These are phyloP conservation scores for Prorops nasuta DNA, from an alignment of 1,140 invertebrate genomes.

Conservation along the genomic window DNA sequence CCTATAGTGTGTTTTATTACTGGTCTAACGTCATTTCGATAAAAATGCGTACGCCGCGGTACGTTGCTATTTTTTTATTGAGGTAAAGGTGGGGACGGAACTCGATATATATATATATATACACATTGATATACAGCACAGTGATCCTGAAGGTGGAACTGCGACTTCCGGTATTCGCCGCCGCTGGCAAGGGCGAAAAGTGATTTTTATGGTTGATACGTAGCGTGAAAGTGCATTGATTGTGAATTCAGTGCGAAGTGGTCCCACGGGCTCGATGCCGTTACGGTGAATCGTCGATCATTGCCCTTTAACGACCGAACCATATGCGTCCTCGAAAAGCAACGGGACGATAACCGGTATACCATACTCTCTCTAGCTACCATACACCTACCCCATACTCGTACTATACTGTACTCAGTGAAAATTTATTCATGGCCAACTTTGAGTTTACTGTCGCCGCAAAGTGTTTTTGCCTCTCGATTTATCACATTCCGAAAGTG, in stretches of 20 bases:
- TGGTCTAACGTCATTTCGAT: too few species aligned
- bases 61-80: too few species aligned
- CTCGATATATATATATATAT: too few species aligned
- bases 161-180: too few species aligned
- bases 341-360: neutral
- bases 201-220: too few species aligned
- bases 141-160: too few species aligned
- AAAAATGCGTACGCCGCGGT: too few species aligned
- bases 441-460: neutral
- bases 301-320: slow-evolving; percentile 41
- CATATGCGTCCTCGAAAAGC: slow-evolving; percentile 2
- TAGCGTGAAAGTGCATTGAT: slow-evolving; percentile 16
- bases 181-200: slow-evolving; percentile 5
- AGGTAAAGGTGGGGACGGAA: too few species aligned
- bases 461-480: neutral
- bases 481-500: neutral
- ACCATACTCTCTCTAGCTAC: too few species aligned
- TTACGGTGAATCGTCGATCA: slow-evolving; percentile 44
- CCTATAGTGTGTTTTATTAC: too few species aligned
- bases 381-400: too few species aligned
- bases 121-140: too few species aligned
- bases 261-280: slow-evolving; percentile 15
- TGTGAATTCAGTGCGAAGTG: slow-evolving; percentile 17
- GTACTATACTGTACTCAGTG: neutral
- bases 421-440: neutral